Evolutionary conservation across 2,113 vertebrate species (phyloP).

Genomic region (Archocentrus centrarchus): DNA sequence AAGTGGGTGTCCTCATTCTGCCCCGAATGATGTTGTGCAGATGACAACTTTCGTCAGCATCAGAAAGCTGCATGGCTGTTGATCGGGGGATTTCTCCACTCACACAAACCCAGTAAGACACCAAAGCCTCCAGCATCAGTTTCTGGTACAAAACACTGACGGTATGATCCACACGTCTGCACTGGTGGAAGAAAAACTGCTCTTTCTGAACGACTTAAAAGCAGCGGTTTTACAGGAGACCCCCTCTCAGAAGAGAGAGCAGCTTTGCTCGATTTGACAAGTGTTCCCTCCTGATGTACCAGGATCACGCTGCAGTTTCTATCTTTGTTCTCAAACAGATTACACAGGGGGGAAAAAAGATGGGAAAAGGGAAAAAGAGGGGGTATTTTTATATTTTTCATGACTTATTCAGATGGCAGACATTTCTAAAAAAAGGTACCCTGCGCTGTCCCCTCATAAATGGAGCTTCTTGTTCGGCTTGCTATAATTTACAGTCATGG

Average conservation of each 20-base stretch:
- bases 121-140: conserved; percentile 9
- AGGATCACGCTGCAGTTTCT: conserved; percentile 28
- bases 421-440: conserved; percentile 40
- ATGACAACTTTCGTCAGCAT: conserved; percentile 57
- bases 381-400: conserved; percentile 44
- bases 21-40: conserved; percentile 30
- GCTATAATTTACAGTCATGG: background rate
- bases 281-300: conserved; percentile 3
- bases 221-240: conserved; percentile 2
- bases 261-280: background rate
- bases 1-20: conserved; percentile 56
- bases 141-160: background rate
- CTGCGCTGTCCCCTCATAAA: background rate
- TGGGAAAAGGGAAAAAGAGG: background rate
- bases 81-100: conserved; percentile 12
- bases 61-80: conserved; percentile 23
- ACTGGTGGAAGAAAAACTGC: background rate
- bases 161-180: conserved; percentile 14
- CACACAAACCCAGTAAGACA: conserved; percentile 46
- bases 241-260: background rate
- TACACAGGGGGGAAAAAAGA: background rate
- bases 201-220: conserved; percentile 5
- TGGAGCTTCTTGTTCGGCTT: background rate
- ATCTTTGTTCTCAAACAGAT: conserved; percentile 16
- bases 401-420: conserved; percentile 62